Percentiles rank a stretch among this genome's conserved stretches.
These are phyloP conservation scores for Scrobipalpa costella DNA, from an alignment of 2,888 invertebrate species.

Conservation along the genomic window DNA sequence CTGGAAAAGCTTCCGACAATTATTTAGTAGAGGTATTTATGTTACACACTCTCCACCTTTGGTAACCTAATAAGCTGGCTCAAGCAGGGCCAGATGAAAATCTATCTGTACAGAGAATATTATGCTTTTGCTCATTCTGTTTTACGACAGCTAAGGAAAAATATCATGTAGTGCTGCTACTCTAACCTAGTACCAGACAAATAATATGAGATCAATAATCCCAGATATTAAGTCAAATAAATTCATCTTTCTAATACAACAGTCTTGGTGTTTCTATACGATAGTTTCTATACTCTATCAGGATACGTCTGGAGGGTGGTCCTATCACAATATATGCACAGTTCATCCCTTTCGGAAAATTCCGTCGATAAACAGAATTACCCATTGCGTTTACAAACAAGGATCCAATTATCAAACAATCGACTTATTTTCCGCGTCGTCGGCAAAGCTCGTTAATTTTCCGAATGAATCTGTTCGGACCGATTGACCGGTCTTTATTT, in stretches of 20 bases:
- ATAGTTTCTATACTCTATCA: neutral
- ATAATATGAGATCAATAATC: too few species aligned
- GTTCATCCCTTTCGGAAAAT: neutral
- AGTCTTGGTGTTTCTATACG: too few species aligned
- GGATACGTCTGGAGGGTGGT: neutral
- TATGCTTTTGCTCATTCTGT: too few species aligned
- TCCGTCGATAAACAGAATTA: constrained; percentile 3
- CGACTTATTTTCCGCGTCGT: constrained; percentile 3
- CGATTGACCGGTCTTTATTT: neutral
- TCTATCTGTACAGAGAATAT: too few species aligned
- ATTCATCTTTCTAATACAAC: neutral
- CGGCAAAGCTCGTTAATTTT: neutral
- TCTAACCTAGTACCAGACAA: too few species aligned
- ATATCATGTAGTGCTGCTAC: too few species aligned
- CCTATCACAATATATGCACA: constrained; percentile 8
- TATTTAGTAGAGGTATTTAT: too few species aligned
- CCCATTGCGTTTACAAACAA: constrained; percentile 5
- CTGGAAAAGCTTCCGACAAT: too few species aligned
- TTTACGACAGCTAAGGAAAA: too few species aligned
- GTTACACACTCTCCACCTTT: too few species aligned
- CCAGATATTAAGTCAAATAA: neutral
- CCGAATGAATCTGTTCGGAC: neutral
- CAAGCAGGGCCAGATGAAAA: too few species aligned
- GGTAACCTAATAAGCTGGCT: too few species aligned
- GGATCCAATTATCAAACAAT: constrained; percentile 14